Evolutionary conservation across 2,888 invertebrate species (phyloP).

Genomic region (Biston betularia): DNA sequence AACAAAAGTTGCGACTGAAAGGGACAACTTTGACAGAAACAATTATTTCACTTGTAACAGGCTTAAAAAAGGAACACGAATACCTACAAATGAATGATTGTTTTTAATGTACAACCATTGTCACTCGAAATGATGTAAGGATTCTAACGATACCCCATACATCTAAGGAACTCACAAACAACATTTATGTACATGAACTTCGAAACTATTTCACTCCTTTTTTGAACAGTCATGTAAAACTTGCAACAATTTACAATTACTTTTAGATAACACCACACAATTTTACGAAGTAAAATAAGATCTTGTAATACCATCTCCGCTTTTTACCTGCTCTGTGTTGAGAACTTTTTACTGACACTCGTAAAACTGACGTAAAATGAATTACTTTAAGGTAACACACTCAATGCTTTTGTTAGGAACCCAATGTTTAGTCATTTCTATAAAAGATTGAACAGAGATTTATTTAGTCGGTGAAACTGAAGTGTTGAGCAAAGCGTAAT

Average conservation of each 20-base stretch:
- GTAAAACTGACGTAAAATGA: conserved; percentile 43
- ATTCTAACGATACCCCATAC: too few relatives aligned
- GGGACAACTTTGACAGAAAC: too few relatives aligned
- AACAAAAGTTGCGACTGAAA: not conserved
- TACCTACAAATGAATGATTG: too few relatives aligned
- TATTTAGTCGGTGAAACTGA: not conserved
- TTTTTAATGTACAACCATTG: too few relatives aligned
- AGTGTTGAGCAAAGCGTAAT: not conserved
- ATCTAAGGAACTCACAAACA: too few relatives aligned
- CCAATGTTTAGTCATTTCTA: conserved; percentile 1
- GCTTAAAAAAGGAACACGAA: too few relatives aligned
- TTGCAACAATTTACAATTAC: not conserved
- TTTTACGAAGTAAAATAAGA: not conserved
- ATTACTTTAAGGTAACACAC: conserved; percentile 26
- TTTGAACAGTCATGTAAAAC: too few relatives aligned
- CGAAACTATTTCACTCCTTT: not conserved
- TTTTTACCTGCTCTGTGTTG: not conserved
- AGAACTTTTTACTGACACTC: conserved; percentile 31
- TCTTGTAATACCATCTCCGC: not conserved
- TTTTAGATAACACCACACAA: not conserved
- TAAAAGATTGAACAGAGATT: conserved; percentile 5
- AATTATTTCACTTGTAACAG: not conserved
- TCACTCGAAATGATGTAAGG: too few relatives aligned
- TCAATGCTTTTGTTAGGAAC: conserved; percentile 16
- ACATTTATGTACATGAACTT: too few relatives aligned